Evolutionary conservation across 2,113 vertebrate genomes (phyloP), one percentile per base, ranked within the genome.

Genomic region (Esox niger): DNA sequence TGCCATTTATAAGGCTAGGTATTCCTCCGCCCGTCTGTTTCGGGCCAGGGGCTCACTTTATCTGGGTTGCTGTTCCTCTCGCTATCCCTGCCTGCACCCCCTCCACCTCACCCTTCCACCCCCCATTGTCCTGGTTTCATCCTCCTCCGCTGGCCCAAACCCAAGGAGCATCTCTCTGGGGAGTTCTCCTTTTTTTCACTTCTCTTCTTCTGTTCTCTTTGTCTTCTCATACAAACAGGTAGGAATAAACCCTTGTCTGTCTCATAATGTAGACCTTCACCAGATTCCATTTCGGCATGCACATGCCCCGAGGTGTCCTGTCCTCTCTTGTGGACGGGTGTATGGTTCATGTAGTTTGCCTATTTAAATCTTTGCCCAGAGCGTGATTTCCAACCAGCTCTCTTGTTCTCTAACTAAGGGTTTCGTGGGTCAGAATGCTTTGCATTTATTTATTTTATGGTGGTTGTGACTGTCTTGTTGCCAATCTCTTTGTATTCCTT

Each of bases 371-470:
- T 81, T 68, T 76, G 31, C 59, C 66, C 71, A 70, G 74, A 43
- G 81, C 80, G 5, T 49, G 9, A 49, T 26, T 27, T 23, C 62
- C 20, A 26, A 15, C 6, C 35, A 15, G 62, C 21, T 30, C 35
- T 38, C 47, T 27, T 49, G 21, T n/a, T 60, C 74, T 81, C 72
- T 83, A 85, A 84, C 77, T 78, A 82, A 69, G 79, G 69, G 79
- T 79, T 69, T 46, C 38, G 32, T 46, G n/a, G 47, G 70, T 71
- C 60, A 55, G 38, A 43, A 49, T 56, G 27, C 62, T 52, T 21
- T 71, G 75, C 81, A 83, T 79, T 78, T 61, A 80, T 88, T 74
- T 72, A 67, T 79, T 77, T 88, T 74, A 82, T 80, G 78, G 78
- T 82, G 72, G 78, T 76, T 85, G 83, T 85, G 78, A 86, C 84